phyloP scores from a whole-genome alignment of 2,113 vertebrate genomes.

The Bubalus kerabau region DNA sequence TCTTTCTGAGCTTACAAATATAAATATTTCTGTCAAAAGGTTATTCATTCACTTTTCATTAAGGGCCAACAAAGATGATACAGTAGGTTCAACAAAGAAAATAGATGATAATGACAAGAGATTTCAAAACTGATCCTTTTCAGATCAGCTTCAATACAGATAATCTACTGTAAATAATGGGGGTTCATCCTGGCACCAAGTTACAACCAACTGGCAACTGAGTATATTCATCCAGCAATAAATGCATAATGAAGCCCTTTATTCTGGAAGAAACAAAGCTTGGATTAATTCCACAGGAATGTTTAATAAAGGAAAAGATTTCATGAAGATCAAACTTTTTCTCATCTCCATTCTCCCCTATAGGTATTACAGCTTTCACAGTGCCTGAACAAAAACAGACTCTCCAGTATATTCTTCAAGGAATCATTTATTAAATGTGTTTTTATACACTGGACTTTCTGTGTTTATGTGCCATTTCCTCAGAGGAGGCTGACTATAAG shows the following conservation, averaged over 20 bases:
- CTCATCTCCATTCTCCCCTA: neutral
- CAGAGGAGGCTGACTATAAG: constrained; percentile 25
- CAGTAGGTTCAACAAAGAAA: neutral
- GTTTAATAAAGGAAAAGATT: neutral
- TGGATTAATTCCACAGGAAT: constrained; percentile 21
- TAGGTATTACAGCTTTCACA: neutral
- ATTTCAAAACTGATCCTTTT: neutral
- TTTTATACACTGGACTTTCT: constrained; percentile 32
- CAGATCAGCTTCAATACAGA: neutral
- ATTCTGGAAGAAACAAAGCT: constrained; percentile 29
- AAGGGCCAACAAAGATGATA: neutral
- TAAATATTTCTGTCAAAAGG: neutral
- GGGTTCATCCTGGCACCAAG: neutral
- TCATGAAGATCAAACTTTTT: constrained; percentile 12
- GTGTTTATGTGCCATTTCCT: constrained; percentile 42
- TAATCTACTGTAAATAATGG: neutral
- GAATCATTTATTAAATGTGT: constrained; percentile 28
- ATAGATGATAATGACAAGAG: neutral
- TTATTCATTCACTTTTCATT: constrained; percentile 6
- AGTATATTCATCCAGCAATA: neutral
- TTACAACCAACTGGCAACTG: neutral
- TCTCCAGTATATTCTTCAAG: neutral
- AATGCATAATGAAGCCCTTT: constrained; percentile 20
- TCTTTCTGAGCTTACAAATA: constrained; percentile 16
- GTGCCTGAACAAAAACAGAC: constrained; percentile 16